These are phyloP conservation scores for Pachycephala philippinensis DNA, from an alignment of 2,113 vertebrate genomes.

Conservation along the genomic window DNA sequence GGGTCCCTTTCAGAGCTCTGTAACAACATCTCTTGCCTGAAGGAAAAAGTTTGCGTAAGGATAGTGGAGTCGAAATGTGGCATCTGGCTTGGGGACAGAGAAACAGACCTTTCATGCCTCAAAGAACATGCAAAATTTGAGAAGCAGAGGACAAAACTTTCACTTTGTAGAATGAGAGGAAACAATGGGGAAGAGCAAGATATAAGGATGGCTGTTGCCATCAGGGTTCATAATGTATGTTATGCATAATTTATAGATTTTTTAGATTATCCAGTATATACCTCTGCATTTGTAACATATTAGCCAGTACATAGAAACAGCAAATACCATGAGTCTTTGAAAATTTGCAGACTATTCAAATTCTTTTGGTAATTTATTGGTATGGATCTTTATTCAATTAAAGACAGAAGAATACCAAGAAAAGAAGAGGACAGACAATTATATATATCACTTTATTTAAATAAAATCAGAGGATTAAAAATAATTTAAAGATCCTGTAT, in stretches of 20 bases:
- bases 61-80: neutral
- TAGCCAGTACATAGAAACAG: neutral
- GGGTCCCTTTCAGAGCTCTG: neutral
- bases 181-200: neutral
- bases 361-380: neutral
- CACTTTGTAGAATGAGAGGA: neutral
- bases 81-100: neutral
- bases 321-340: neutral
- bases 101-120: neutral
- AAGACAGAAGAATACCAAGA: neutral
- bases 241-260: neutral
- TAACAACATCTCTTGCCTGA: neutral
- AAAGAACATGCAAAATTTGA: neutral
- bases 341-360: neutral
- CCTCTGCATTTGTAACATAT: neutral
- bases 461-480: neutral
- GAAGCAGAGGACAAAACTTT: neutral
- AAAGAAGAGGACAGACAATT: neutral
- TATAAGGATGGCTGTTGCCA: neutral
- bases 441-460: neutral
- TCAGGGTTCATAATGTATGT: neutral
- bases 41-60: neutral
- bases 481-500: neutral
- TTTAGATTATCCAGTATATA: neutral
- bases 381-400: neutral